These are phyloP conservation scores for Augochlora pura DNA, from an alignment of 1,140 invertebrate genomes.

Conservation along the genomic window DNA sequence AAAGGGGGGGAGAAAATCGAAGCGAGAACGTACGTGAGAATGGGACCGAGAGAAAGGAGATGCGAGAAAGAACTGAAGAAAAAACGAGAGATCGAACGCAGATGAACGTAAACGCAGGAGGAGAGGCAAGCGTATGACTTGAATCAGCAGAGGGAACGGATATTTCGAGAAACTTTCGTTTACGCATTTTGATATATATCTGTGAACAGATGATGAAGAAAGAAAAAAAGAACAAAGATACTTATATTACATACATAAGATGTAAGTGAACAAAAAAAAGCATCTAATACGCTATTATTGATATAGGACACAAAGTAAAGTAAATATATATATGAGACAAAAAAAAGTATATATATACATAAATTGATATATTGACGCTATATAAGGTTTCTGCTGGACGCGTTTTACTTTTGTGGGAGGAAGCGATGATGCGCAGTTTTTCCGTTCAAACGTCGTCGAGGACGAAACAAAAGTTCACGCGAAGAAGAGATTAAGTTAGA, in stretches of 20 bases:
- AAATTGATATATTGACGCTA: conserved; percentile 71
- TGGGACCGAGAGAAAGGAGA: conserved; percentile 45
- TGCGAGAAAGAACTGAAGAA: conserved; percentile 46
- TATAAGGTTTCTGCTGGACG: conserved; percentile 74
- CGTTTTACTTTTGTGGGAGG: conserved; percentile 59
- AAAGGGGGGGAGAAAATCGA: too few relatives aligned
- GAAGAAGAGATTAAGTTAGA: conserved; percentile 50
- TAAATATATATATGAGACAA: conserved; percentile 75
- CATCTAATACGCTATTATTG: conserved; percentile 79
- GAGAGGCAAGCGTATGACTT: conserved; percentile 39
- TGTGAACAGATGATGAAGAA: conserved; percentile 68
- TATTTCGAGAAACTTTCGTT: conserved; percentile 76
- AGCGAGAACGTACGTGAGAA: too few relatives aligned
- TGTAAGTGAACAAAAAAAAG: conserved; percentile 78
- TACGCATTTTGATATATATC: conserved; percentile 78
- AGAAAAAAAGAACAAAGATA: conserved; percentile 58
- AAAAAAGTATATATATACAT: conserved; percentile 72
- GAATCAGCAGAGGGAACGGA: conserved; percentile 56
- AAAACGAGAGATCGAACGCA: conserved; percentile 46
- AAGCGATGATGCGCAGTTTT: conserved; percentile 40
- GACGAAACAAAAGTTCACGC: conserved; percentile 60
- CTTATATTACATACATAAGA: conserved; percentile 79
- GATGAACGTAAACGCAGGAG: conserved; percentile 7
- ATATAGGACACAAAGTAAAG: conserved; percentile 78
- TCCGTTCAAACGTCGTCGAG: conserved; percentile 59